phyloP scores from a whole-genome alignment of 1,140 invertebrate species.

The Yoshiicerus persimilis region DNA sequence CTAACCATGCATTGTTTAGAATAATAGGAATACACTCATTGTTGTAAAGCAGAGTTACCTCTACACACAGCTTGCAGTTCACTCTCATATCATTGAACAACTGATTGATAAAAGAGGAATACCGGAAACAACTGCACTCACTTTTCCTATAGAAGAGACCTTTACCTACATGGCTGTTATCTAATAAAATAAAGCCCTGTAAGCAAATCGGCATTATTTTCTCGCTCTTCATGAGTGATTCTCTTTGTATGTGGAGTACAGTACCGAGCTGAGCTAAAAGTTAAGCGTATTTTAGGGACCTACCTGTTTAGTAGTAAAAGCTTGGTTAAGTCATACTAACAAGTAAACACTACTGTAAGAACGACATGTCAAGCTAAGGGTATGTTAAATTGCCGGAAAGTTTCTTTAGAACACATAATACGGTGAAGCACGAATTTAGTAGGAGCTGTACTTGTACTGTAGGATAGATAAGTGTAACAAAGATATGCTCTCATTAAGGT shows the following conservation, averaged over 20 bases:
- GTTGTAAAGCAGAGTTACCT: not conserved
- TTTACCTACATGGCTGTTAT: not conserved
- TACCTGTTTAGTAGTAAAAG: not conserved
- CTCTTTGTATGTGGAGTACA: not conserved
- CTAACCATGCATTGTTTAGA: not conserved
- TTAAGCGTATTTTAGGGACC: not conserved
- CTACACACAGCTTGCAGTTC: not conserved
- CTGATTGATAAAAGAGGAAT: conserved; percentile 43
- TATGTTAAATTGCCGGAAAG: not conserved
- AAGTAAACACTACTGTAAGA: not conserved
- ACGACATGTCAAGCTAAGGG: not conserved
- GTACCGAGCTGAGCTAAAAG: not conserved
- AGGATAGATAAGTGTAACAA: not conserved
- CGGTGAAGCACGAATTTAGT: not conserved
- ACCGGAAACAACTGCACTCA: conserved; percentile 42
- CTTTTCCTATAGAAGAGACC: not conserved
- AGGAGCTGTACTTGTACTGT: not conserved
- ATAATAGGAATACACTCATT: not conserved
- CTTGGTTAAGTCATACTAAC: not conserved
- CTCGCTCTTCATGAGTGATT: not conserved
- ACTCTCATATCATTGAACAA: not conserved
- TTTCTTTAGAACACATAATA: not conserved
- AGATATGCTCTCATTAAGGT: not conserved
- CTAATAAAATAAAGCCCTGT: not conserved
- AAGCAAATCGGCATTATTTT: not conserved